Conservation (phyloP, 2,797 vertebrate genomes). For the Cyprinodon diabolis region DNA sequence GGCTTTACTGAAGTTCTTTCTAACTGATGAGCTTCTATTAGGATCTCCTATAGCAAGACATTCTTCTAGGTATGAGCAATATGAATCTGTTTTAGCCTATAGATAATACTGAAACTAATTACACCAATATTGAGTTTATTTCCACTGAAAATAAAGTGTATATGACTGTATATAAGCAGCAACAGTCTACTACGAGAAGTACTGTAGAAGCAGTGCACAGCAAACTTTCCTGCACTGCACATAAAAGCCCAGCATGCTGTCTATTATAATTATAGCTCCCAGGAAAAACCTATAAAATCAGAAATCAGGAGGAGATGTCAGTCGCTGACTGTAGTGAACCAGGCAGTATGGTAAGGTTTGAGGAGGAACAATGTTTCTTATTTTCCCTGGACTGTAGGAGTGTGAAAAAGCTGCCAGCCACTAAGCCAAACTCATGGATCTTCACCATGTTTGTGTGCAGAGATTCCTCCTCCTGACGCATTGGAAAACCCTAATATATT, state of each 20-base stretch:
- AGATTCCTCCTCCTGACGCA: not conserved
- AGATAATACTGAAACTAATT: not conserved
- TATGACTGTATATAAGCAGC: not conserved
- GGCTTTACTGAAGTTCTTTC: not conserved
- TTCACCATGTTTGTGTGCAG: not conserved
- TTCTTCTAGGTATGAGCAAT: not conserved
- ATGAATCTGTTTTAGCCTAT: not conserved
- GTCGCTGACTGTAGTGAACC: not conserved
- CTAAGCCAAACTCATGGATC: not conserved
- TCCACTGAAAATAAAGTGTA: too few relatives aligned
- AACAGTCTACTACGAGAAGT: not conserved
- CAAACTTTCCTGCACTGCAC: not conserved
- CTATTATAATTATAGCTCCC: conserved; percentile 5
- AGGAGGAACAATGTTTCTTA: not conserved
- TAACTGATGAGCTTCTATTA: not conserved
- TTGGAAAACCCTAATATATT: not conserved
- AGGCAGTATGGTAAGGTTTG: not conserved
- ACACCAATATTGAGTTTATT: not conserved
- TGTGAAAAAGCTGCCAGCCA: not conserved
- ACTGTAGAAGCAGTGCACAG: not conserved
- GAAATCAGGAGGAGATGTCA: conserved; percentile 1
- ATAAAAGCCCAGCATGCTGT: not conserved
- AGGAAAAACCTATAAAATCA: conserved; percentile 1
- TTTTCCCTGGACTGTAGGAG: not conserved
- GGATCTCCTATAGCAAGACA: not conserved